Base-by-base conservation (phyloP, 2,113 vertebrate genomes). In the Nasalis larvatus region DNA sequence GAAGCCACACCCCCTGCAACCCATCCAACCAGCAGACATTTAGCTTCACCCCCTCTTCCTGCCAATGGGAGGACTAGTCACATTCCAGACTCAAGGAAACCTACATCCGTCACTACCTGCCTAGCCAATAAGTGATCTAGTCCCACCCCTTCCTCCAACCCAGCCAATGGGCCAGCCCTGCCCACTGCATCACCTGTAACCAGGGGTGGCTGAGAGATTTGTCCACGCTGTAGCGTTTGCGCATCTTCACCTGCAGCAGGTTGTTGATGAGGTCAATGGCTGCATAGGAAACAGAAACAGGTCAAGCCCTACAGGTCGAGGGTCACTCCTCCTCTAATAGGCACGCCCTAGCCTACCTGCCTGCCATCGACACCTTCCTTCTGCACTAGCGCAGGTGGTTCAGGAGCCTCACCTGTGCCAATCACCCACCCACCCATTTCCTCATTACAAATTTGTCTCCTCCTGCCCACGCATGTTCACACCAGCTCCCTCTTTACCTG, bases 241-340 rank as follows among this genome's bases (percentile, higher is more conserved):
- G 99, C 99, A 99, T 99, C 98, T 99, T 99, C 81, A 99, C 99
- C 97, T 99, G 99, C 30, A 99, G 99, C 92, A 99, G 98, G 98
- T 99, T 99, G 98, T 99, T 99, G 98, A 99, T 99, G 98, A 99
- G 98, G 97, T 99, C 99, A 14, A 98, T 99, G 54, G 99, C 99
- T 99, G 96, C 17, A 42, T 7, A 69, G 66, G 23, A 95, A 94
- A 60, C 92, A 86, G 25, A 69, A 21, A 18, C 6, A 47, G 47
- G 21, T 94, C 14, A 83, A 60, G 25, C 3, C 30, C 83, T n/a
- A 25, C 2, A 0, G 12, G 18, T 32, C 18, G 42, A 84, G 20
- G 16, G 12, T 3, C 0, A 6, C 32, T 77, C 20, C 27, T 77
- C 45, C 40, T 66, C 37, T 66, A 6, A 8, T n/a, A 60, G 82